Conservation (phyloP, 2,888 invertebrate species). For the Limnephilus marmoratus region DNA sequence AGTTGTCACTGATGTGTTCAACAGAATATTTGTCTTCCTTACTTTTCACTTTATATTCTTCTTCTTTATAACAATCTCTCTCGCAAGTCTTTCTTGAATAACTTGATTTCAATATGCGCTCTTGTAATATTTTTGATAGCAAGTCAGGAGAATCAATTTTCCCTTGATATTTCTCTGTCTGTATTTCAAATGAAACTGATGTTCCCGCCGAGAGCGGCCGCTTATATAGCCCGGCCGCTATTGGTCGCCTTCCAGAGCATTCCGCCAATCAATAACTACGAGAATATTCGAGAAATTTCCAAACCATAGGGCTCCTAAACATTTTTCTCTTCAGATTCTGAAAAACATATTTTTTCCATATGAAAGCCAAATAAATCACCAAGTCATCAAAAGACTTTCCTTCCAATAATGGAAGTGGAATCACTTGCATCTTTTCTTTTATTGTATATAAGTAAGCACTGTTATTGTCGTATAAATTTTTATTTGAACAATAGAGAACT, state of each 20-base stretch:
- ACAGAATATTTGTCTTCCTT: background rate
- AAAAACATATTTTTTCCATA: background rate
- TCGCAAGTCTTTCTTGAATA: background rate
- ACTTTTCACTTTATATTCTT: background rate
- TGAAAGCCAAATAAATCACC: background rate
- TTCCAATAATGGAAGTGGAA: too few species aligned
- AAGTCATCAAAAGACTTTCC: background rate
- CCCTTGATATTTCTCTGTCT: background rate
- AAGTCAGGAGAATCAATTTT: background rate
- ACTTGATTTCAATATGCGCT: background rate
- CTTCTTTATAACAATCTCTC: background rate
- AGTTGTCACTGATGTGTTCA: background rate
- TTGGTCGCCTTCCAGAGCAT: constrained; percentile 48
- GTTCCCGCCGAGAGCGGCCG: constrained; percentile 43
- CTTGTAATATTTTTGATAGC: background rate
- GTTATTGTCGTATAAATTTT: too few species aligned
- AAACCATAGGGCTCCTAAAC: background rate
- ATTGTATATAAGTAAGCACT: background rate
- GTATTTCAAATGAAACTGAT: constrained; percentile 41
- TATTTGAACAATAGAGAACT: too few species aligned
- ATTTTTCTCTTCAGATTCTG: background rate
- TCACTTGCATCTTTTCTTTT: background rate
- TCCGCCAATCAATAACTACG: constrained; percentile 42
- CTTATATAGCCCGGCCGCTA: constrained; percentile 48
- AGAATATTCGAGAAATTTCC: constrained; percentile 21